Evolutionary conservation across 1,140 invertebrate species (phyloP).

Genomic region (Orius insidiosus): DNA sequence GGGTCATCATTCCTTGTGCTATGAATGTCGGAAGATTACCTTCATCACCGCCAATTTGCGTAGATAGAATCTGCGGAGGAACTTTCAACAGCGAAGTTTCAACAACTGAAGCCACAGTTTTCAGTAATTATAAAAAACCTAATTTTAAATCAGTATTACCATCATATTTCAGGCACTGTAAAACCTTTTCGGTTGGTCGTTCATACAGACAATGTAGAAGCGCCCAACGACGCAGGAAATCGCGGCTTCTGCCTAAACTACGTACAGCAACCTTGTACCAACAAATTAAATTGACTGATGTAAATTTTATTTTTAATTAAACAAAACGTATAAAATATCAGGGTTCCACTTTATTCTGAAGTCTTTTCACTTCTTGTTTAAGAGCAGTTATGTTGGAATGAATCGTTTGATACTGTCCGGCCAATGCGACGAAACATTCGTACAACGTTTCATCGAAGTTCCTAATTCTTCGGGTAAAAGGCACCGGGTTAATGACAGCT

Average conservation of each 20-base stretch:
- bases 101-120: conserved; percentile 35
- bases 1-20: conserved; percentile 58
- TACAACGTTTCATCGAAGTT: conserved; percentile 7
- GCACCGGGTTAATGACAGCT: conserved; percentile 5
- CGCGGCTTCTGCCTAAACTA: conserved; percentile 67
- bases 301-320: neutral
- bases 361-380: conserved; percentile 5
- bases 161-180: conserved; percentile 42
- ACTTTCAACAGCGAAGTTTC: conserved; percentile 44
- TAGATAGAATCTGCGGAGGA: conserved; percentile 54
- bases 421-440: conserved; percentile 12
- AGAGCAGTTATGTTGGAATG: conserved; percentile 6
- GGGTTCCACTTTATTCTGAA: too few relatives aligned
- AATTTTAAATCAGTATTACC: conserved; percentile 20
- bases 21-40: conserved; percentile 39
- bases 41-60: conserved; percentile 32
- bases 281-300: conserved; percentile 20
- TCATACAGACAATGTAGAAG: conserved; percentile 56
- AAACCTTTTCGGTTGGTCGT: conserved; percentile 61
- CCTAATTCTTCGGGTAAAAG: conserved; percentile 9
- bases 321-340: too few relatives aligned
- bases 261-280: conserved; percentile 66
- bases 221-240: conserved; percentile 51
- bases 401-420: conserved; percentile 5
- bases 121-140: too few relatives aligned